phyloP scores from a whole-genome alignment of 1,140 invertebrate genomes.

The Bombyx mandarina region DNA sequence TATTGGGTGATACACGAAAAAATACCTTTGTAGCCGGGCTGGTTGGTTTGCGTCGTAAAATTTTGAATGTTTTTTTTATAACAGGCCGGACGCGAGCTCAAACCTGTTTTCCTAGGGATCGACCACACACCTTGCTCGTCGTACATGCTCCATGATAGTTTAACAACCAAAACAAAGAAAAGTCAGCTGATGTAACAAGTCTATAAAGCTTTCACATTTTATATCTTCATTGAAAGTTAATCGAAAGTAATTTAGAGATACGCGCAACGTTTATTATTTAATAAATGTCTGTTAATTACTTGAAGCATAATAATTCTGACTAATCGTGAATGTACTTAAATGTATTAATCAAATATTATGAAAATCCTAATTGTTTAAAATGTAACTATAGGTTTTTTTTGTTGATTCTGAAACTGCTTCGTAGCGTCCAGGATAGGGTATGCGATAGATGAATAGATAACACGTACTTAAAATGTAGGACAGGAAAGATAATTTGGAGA shows the following conservation, averaged over 20 bases:
- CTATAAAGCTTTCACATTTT: conserved; percentile 2
- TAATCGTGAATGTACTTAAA: no score
- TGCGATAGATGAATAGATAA: no score
- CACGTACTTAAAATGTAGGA: no score
- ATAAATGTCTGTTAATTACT: no score
- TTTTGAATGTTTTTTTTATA: conserved; percentile 49
- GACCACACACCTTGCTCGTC: conserved; percentile 47
- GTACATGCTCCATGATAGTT: neutral
- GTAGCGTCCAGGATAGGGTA: no score
- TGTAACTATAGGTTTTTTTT: no score
- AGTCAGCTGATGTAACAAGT: conserved; percentile 5
- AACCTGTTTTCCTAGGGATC: conserved; percentile 37
- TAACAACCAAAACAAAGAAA: conserved; percentile 3
- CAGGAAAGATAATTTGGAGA: no score
- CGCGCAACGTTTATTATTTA: no score
- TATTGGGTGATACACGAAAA: conserved; percentile 34
- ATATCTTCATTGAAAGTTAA: conserved; percentile 3
- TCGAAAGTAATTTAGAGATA: conserved; percentile 1
- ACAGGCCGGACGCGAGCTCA: conserved; percentile 16
- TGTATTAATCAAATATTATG: no score
- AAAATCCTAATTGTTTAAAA: no score
- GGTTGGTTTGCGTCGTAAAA: conserved; percentile 41
- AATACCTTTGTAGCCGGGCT: conserved; percentile 17
- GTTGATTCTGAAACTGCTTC: no score
- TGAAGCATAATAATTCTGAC: no score